Evolutionary conservation across 1,140 invertebrate genomes (phyloP).

Genomic region (Trichoplusia ni): DNA sequence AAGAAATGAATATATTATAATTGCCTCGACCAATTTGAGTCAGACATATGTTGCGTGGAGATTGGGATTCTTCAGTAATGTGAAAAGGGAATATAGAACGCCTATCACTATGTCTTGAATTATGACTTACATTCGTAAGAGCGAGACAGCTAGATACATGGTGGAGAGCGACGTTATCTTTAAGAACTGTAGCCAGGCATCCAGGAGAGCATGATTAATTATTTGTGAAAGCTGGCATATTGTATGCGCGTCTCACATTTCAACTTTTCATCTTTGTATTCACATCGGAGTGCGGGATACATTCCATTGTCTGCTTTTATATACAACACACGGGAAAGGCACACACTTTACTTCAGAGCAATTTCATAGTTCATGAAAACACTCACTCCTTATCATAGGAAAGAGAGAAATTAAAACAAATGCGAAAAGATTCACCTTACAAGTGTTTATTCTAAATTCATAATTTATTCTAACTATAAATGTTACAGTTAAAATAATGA

Average conservation of each 20-base stretch:
- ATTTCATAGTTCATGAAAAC: slow-evolving; percentile 26
- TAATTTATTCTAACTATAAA: slow-evolving; percentile 21
- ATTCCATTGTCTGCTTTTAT: slow-evolving; percentile 12
- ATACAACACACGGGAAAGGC: slow-evolving; percentile 21
- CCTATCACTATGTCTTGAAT: too few relatives aligned
- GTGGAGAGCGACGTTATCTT: too few relatives aligned
- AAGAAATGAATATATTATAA: too few relatives aligned
- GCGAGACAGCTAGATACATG: too few relatives aligned
- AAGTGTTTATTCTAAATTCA: slow-evolving; percentile 19
- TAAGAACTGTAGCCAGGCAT: too few relatives aligned
- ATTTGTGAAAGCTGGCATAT: background rate
- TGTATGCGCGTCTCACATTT: slow-evolving; percentile 4
- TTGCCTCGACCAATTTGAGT: too few relatives aligned
- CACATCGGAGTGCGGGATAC: slow-evolving; percentile 16
- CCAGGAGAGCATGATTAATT: background rate
- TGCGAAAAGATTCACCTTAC: slow-evolving; percentile 26
- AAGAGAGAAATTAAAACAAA: slow-evolving; percentile 10
- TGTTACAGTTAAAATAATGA: slow-evolving; percentile 18
- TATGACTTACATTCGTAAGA: too few relatives aligned
- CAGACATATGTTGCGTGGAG: too few relatives aligned
- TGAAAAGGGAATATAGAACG: too few relatives aligned
- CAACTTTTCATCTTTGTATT: slow-evolving; percentile 13
- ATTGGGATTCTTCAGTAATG: too few relatives aligned
- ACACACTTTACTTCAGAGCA: slow-evolving; percentile 28
- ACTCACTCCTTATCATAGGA: slow-evolving; percentile 22